Evolutionary conservation across 2,113 vertebrate genomes (phyloP).

Genomic region (Pseudorhombus dupliciocellatus): DNA sequence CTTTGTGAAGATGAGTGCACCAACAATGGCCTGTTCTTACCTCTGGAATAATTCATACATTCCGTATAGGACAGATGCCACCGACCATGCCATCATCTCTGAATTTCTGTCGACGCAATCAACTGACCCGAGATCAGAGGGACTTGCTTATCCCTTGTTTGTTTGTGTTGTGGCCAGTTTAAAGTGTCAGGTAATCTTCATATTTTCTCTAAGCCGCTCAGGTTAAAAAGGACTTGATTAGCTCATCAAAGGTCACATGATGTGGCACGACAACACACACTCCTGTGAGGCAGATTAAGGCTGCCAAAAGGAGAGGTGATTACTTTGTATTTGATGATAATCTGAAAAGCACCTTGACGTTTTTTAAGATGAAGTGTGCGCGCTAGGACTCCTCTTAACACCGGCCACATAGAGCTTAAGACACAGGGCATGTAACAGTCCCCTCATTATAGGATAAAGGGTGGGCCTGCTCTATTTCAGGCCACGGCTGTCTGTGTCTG

Average conservation of each 20-base stretch:
- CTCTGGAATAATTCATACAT: constrained; percentile 73
- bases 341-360: constrained; percentile 72
- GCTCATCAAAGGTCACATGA: constrained; percentile 31
- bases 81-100: constrained; percentile 18
- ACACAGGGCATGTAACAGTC: constrained; percentile 75
- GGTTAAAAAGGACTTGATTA: neutral
- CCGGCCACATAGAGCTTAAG: constrained; percentile 58
- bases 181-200: constrained; percentile 15
- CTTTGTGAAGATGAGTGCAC: constrained; percentile 71
- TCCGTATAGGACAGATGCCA: constrained; percentile 68
- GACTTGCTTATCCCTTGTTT: constrained; percentile 27
- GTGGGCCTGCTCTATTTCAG: constrained; percentile 73
- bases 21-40: constrained; percentile 64
- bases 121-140: constrained; percentile 41
- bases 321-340: constrained; percentile 65
- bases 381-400: constrained; percentile 41
- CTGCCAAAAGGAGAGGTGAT: constrained; percentile 51
- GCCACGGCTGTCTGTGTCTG: constrained; percentile 69
- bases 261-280: constrained; percentile 34
- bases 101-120: constrained; percentile 20
- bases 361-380: constrained; percentile 62
- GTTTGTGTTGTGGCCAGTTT: neutral
- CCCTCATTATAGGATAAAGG: constrained; percentile 77
- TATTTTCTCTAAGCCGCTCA: neutral
- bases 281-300: constrained; percentile 46